These are phyloP conservation scores for Luffia ferchaultella DNA, from an alignment of 2,888 invertebrate species.

Conservation along the genomic window DNA sequence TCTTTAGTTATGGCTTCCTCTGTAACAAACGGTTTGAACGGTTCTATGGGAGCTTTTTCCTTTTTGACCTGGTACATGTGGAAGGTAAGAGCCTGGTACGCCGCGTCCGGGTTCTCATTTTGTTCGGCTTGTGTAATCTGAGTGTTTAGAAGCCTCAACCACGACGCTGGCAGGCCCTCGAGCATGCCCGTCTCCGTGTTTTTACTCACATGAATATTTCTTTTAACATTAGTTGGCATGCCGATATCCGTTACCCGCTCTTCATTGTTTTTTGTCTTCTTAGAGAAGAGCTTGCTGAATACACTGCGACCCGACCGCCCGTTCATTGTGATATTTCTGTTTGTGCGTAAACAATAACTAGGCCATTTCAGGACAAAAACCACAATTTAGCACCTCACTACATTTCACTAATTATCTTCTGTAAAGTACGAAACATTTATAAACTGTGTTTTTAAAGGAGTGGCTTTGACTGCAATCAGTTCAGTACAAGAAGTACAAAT, in stretches of 20 bases:
- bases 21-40: conserved; percentile 83
- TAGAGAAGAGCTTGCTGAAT: conserved; percentile 58
- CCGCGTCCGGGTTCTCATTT: conserved; percentile 88
- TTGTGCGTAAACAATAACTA: conserved; percentile 21
- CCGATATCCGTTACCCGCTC: conserved; percentile 76
- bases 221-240: conserved; percentile 84
- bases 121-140: conserved; percentile 89
- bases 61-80: conserved; percentile 90
- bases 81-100: conserved; percentile 89
- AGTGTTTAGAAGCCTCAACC: conserved; percentile 80
- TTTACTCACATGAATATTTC: conserved; percentile 87
- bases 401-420: conserved; percentile 36
- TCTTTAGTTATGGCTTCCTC: conserved; percentile 83
- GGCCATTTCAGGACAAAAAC: conserved; percentile 26
- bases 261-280: conserved; percentile 48
- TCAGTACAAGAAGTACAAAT: too few relatives aligned
- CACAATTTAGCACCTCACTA: conserved; percentile 29
- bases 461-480: conserved; percentile 25
- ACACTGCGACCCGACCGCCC: conserved; percentile 54
- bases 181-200: conserved; percentile 84
- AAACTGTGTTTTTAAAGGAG: conserved; percentile 27
- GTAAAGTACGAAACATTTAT: too few relatives aligned
- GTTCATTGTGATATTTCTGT: conserved; percentile 44
- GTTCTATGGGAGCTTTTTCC: conserved; percentile 69
- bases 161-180: conserved; percentile 85